Evolutionary conservation across 2,888 invertebrate species (phyloP).

Genomic region (Trachelus iudaicus): DNA sequence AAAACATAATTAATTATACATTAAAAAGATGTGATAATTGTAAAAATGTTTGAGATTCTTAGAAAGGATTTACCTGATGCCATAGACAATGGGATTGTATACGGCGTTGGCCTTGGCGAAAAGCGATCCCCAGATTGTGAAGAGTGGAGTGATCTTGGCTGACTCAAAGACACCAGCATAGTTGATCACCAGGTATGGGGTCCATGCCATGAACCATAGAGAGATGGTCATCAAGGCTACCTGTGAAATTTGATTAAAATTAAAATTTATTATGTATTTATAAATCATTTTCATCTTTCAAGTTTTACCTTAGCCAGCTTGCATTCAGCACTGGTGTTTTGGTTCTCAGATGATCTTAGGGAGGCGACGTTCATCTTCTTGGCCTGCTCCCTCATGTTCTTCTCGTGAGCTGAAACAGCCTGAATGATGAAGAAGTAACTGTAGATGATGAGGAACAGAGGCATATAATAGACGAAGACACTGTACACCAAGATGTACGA

Average conservation of each 20-base stretch:
- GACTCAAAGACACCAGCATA: constrained; percentile 82
- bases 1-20: background rate
- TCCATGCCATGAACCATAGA: constrained; percentile 94
- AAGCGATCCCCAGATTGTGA: constrained; percentile 89
- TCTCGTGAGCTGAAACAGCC: constrained; percentile 88
- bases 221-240: constrained; percentile 91
- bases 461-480: constrained; percentile 81
- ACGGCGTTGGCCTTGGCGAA: constrained; percentile 93
- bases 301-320: constrained; percentile 80
- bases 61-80: constrained; percentile 75
- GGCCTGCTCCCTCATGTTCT: constrained; percentile 88
- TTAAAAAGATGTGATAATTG: background rate
- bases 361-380: constrained; percentile 95
- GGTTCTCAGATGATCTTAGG: constrained; percentile 81
- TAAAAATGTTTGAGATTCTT: background rate
- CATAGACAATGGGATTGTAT: constrained; percentile 92
- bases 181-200: constrained; percentile 87
- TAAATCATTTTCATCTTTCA: constrained; percentile 5
- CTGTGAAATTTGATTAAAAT: constrained; percentile 53
- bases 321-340: constrained; percentile 85
- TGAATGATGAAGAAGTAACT: constrained; percentile 86
- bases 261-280: background rate
- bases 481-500: constrained; percentile 85
- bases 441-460: constrained; percentile 83
- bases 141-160: constrained; percentile 79